A percentile compares a stretch with the other conserved stretches of the same genome.
These are phyloP conservation scores for Drosophila orena DNA, from an alignment of 1,140 invertebrate genomes.

Conservation along the genomic window DNA sequence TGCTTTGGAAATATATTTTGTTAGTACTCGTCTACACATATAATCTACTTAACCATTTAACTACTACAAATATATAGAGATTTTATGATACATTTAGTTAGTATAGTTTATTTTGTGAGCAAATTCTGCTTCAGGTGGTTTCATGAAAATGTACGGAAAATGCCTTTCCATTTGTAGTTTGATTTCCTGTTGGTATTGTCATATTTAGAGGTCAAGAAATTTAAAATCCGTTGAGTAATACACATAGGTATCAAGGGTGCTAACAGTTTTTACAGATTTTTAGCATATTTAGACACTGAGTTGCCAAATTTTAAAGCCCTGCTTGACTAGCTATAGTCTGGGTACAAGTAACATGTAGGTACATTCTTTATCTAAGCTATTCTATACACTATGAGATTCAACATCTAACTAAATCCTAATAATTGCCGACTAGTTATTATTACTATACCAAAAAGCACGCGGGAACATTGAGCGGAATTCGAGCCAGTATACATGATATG, in stretches of 20 bases:
- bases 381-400: constrained; percentile 55
- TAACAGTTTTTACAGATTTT: constrained; percentile 40
- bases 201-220: constrained; percentile 69
- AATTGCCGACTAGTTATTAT: constrained; percentile 56
- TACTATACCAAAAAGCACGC: constrained; percentile 35
- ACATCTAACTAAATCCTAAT: constrained; percentile 69
- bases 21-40: constrained; percentile 42
- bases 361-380: constrained; percentile 31
- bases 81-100: constrained; percentile 40
- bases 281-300: constrained; percentile 45
- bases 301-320: constrained; percentile 40
- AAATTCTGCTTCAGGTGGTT: constrained; percentile 60
- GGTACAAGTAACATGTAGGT: constrained; percentile 28
- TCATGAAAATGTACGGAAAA: constrained; percentile 37
- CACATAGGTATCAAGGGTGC: constrained; percentile 1
- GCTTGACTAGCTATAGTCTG: constrained; percentile 50
- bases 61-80: constrained; percentile 51
- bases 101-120: constrained; percentile 38
- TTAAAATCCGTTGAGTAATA: constrained; percentile 58
- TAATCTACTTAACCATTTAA: constrained; percentile 49
- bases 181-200: constrained; percentile 61
- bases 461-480: constrained; percentile 49
- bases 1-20: constrained; percentile 47
- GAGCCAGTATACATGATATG: constrained; percentile 49
- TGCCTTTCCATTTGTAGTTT: constrained; percentile 15